phyloP scores from a whole-genome alignment of 2,797 vertebrate species.

The Anabacerthia variegaticeps region DNA sequence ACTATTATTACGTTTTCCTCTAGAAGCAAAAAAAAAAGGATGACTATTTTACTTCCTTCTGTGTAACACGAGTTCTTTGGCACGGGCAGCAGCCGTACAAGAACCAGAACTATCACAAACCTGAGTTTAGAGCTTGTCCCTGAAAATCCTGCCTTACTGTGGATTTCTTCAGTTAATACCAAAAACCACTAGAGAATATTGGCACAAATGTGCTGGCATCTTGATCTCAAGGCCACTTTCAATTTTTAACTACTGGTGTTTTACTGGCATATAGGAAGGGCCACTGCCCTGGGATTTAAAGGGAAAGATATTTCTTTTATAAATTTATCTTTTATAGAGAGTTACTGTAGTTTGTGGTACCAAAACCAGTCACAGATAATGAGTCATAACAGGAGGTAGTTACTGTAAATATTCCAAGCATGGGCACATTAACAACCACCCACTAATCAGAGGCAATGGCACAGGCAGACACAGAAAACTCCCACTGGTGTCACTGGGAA shows the following conservation, averaged over 20 bases:
- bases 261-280: not conserved
- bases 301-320: not conserved
- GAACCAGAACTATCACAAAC: not conserved
- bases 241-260: not conserved
- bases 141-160: not conserved
- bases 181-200: not conserved
- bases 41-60: not conserved
- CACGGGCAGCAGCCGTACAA: not conserved
- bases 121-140: not conserved
- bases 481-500: constrained; percentile 26
- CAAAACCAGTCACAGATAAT: constrained; percentile 30
- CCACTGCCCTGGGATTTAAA: not conserved
- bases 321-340: not conserved
- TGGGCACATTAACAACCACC: constrained; percentile 73
- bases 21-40: not conserved
- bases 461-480: constrained; percentile 61
- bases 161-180: not conserved
- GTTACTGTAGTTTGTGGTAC: not conserved
- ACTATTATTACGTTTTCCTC: not conserved
- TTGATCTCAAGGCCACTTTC: not conserved
- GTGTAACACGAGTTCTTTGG: fast-evolving
- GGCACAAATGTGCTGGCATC: fast-evolving
- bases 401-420: constrained; percentile 74
- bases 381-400: constrained; percentile 65
- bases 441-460: constrained; percentile 43